Conservation (phyloP, 2,113 vertebrate genomes). For the Macquaria australasica region DNA sequence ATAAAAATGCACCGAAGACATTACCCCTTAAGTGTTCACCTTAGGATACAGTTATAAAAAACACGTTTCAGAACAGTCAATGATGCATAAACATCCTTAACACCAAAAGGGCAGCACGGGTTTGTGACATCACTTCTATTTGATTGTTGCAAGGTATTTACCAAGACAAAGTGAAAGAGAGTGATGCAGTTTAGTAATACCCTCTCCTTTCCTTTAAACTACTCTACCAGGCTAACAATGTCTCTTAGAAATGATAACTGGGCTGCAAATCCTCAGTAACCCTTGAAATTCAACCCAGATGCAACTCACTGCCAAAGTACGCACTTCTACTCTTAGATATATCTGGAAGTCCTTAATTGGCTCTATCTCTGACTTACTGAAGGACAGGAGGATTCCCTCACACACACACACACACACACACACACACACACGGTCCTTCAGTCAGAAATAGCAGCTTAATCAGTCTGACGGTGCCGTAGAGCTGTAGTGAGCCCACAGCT, state of each 20-base stretch:
- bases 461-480: slow-evolving; percentile 44
- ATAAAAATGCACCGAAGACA: neutral
- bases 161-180: too few relatives aligned
- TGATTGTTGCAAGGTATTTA: too few relatives aligned
- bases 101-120: neutral
- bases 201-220: neutral
- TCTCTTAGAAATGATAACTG: neutral
- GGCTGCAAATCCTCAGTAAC: neutral
- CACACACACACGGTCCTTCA: slow-evolving; percentile 40
- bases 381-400: slow-evolving; percentile 49
- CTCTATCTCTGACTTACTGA: slow-evolving; percentile 55
- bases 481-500: slow-evolving; percentile 48
- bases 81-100: neutral
- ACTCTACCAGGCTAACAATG: neutral
- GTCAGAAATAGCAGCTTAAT: slow-evolving; percentile 78
- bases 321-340: slow-evolving; percentile 31
- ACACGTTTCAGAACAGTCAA: neutral
- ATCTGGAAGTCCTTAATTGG: slow-evolving; percentile 56
- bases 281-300: neutral
- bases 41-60: too few relatives aligned
- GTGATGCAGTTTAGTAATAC: neutral
- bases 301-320: neutral
- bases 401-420: slow-evolving; percentile 54
- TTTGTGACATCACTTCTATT: too few relatives aligned
- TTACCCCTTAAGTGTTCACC: too few relatives aligned